phyloP scores from a whole-genome alignment of 2,888 invertebrate genomes.

The Heliconius sara region DNA sequence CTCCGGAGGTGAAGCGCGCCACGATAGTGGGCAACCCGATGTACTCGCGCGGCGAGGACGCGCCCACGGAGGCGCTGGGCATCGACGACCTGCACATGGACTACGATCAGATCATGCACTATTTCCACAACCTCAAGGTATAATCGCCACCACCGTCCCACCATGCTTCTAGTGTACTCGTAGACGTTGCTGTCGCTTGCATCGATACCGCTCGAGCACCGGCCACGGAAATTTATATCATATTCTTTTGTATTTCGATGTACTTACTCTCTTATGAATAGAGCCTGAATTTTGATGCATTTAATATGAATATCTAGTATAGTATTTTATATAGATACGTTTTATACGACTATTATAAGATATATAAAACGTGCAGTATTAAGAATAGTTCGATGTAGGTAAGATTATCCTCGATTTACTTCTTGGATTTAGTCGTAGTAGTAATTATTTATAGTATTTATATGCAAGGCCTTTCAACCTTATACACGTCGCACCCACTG shows the following conservation, averaged over 20 bases:
- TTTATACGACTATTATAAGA: constrained; percentile 78
- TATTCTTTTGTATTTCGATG: constrained; percentile 57
- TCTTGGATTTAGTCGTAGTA: constrained; percentile 41
- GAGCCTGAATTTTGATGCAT: constrained; percentile 81
- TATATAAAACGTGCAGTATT: constrained; percentile 74
- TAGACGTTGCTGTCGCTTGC: constrained; percentile 79
- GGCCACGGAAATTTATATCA: constrained; percentile 58
- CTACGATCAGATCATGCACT: constrained; percentile 98
- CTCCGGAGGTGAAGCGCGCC: constrained; percentile 90
- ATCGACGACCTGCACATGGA: constrained; percentile 96
- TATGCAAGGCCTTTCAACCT: constrained; percentile 32
- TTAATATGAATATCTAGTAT: constrained; percentile 70
- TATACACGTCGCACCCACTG: constrained; percentile 62
- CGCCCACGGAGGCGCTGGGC: constrained; percentile 84
- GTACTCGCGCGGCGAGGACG: constrained; percentile 86
- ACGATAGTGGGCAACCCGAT: constrained; percentile 95
- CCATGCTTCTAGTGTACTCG: constrained; percentile 71
- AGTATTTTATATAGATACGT: constrained; percentile 78
- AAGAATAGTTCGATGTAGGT: constrained; percentile 53
- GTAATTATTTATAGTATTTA: constrained; percentile 21
- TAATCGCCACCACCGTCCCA: constrained; percentile 70
- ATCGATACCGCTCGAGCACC: constrained; percentile 57
- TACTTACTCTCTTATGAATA: constrained; percentile 73
- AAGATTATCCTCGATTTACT: constrained; percentile 58
- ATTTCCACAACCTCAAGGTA: constrained; percentile 99